Conservation (phyloP, 2,888 invertebrate species). For the Noctua janthe region DNA sequence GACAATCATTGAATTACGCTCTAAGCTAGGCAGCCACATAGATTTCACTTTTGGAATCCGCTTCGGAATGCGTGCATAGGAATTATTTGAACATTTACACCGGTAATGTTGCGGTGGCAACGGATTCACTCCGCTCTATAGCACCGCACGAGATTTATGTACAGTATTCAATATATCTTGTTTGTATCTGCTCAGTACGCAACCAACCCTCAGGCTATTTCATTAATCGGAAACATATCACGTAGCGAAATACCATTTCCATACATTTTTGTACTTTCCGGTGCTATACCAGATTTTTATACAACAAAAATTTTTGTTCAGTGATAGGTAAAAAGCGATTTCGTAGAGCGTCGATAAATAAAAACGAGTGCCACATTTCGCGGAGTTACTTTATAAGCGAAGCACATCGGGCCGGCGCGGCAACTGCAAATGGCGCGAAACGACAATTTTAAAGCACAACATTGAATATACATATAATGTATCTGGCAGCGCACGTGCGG, state of each 20-base stretch:
- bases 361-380: slow-evolving; percentile 82
- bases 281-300: slow-evolving; percentile 51
- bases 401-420: slow-evolving; percentile 82
- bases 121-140: slow-evolving; percentile 74
- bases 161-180: slow-evolving; percentile 79
- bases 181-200: slow-evolving; percentile 72
- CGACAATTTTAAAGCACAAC: slow-evolving; percentile 89
- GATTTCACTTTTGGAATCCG: slow-evolving; percentile 76
- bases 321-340: slow-evolving; percentile 78
- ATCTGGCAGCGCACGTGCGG: slow-evolving; percentile 85
- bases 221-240: slow-evolving; percentile 74
- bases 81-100: slow-evolving; percentile 80
- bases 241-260: slow-evolving; percentile 57
- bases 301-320: slow-evolving; percentile 69
- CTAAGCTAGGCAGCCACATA: slow-evolving; percentile 64
- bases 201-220: slow-evolving; percentile 66
- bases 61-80: slow-evolving; percentile 74
- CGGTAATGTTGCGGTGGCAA: slow-evolving; percentile 75
- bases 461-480: slow-evolving; percentile 86
- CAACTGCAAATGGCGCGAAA: slow-evolving; percentile 88
- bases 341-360: slow-evolving; percentile 79
- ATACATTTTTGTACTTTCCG: slow-evolving; percentile 58
- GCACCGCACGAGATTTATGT: slow-evolving; percentile 76
- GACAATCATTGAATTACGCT: slow-evolving; percentile 64
- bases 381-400: slow-evolving; percentile 86